Evolutionary conservation across 30 jellyfish, hydroid and myxozoan genomes (phyloP).

Genomic region (Chironex yamaguchii): DNA sequence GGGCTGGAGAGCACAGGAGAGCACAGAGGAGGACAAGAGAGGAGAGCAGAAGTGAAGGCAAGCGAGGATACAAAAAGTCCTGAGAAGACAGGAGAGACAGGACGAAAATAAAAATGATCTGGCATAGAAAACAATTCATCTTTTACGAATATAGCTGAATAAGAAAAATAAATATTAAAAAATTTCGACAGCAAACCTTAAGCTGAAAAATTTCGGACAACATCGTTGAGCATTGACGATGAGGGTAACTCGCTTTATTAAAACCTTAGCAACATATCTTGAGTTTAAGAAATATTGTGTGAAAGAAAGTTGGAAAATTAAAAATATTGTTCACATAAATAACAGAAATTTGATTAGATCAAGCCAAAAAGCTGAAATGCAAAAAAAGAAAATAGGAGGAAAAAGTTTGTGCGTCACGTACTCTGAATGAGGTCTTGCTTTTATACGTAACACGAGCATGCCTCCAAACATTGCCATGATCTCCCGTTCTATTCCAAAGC

Average conservation of each 20-base stretch:
- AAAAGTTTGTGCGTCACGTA: constrained; percentile 16
- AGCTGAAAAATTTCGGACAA: no score
- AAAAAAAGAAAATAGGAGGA: neutral
- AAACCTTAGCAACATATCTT: no score
- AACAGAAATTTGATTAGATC: neutral
- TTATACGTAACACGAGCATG: constrained; percentile 88
- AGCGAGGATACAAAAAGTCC: constrained; percentile 68
- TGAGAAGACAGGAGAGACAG: neutral
- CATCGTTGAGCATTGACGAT: no score
- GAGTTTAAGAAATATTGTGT: no score
- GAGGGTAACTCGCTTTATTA: no score
- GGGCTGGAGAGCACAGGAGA: no score
- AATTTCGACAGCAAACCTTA: no score
- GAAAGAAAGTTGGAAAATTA: neutral
- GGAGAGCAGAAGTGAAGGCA: constrained; percentile 65
- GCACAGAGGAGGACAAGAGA: no score
- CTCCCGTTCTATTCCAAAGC: constrained; percentile 92
- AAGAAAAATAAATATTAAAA: neutral
- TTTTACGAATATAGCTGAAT: neutral
- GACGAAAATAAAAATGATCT: no score
- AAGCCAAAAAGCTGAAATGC: neutral
- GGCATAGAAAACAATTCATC: no score
- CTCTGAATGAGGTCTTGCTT: constrained; percentile 59
- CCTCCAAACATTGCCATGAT: constrained; percentile 94
- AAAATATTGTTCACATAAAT: neutral